Percentiles rank a stretch among this genome's conserved stretches.
These are phyloP conservation scores for Carettochelys insculpta DNA, from an alignment of 2,113 vertebrate genomes.

Conservation along the genomic window DNA sequence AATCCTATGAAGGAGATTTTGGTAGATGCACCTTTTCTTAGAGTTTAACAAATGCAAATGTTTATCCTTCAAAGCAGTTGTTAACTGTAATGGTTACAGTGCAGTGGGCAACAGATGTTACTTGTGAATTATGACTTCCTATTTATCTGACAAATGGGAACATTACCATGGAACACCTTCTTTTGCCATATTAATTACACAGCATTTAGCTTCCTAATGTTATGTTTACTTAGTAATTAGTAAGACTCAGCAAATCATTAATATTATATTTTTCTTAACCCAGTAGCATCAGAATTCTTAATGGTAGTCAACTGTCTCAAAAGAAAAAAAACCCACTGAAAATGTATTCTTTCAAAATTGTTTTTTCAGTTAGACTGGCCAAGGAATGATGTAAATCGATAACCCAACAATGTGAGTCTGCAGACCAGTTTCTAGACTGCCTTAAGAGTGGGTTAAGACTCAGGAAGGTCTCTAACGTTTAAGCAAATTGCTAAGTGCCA, in stretches of 20 bases:
- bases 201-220: conserved; percentile 66
- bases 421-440: neutral
- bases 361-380: fast-evolving
- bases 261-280: conserved; percentile 54
- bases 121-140: conserved; percentile 45
- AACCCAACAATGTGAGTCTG: neutral
- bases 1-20: conserved; percentile 13
- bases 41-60: conserved; percentile 37
- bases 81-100: conserved; percentile 46
- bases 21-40: conserved; percentile 38
- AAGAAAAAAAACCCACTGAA: neutral
- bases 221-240: conserved; percentile 69
- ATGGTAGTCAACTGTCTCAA: neutral
- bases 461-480: neutral
- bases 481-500: neutral
- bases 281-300: neutral
- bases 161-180: conserved; percentile 11
- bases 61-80: neutral
- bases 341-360: neutral
- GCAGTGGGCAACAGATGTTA: conserved; percentile 33
- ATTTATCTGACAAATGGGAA: conserved; percentile 49
- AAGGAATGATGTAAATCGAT: neutral
- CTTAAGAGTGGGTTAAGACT: neutral
- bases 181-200: conserved; percentile 64
- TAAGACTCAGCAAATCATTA: conserved; percentile 62